These are phyloP conservation scores for Cisticola juncidis DNA, from an alignment of 2,113 vertebrate species.

Conservation along the genomic window DNA sequence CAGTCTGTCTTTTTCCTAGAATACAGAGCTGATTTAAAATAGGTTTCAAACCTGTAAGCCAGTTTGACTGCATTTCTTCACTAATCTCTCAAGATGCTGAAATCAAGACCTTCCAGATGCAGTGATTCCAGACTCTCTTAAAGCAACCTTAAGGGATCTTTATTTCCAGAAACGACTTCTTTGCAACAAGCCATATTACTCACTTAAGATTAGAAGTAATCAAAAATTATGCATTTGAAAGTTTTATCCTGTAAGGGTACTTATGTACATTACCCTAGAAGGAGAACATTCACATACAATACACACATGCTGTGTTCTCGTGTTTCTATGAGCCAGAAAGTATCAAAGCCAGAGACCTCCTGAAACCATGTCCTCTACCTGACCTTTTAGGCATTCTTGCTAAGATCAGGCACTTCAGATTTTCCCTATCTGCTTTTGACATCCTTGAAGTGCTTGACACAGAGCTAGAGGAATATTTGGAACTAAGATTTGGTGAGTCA, in stretches of 20 bases:
- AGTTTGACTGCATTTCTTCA: background rate
- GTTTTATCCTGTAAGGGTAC: background rate
- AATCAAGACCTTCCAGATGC: background rate
- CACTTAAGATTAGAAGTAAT: background rate
- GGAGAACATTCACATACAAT: background rate
- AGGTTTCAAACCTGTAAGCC: background rate
- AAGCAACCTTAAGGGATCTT: background rate
- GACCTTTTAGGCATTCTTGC: background rate
- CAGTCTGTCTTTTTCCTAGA: background rate
- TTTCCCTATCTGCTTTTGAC: background rate
- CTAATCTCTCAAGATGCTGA: background rate
- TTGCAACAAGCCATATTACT: background rate
- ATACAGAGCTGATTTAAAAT: background rate
- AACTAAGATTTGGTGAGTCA: background rate
- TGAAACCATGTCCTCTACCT: background rate
- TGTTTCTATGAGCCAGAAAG: background rate
- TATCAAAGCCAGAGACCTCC: background rate
- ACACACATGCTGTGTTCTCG: background rate
- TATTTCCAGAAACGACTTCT: background rate
- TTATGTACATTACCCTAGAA: background rate
- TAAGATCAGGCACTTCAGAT: slow-evolving; percentile 27
- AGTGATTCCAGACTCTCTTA: background rate
- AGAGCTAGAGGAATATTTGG: background rate
- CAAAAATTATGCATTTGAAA: background rate
- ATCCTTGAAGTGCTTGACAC: slow-evolving; percentile 17